phyloP scores from a whole-genome alignment of 35 echinoderm and acorn worm species.

The Ophioderma brevispina region DNA sequence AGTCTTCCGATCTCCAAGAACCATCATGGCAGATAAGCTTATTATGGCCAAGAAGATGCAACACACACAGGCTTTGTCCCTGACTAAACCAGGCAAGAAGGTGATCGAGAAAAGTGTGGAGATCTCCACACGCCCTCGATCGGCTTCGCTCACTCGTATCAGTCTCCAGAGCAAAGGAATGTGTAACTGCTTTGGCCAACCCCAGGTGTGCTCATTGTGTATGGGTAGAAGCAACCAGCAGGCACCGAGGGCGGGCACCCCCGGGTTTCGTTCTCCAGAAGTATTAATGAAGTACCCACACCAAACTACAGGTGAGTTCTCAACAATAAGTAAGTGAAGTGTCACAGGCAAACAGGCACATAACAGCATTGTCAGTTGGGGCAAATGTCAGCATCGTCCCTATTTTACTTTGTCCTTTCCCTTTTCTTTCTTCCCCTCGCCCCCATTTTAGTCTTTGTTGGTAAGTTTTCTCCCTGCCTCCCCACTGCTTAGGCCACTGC shows the following conservation, averaged over 20 bases:
- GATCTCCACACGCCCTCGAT: neutral
- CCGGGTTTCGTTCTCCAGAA: slow-evolving; percentile 93
- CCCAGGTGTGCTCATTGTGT: slow-evolving; percentile 77
- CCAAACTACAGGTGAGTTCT: slow-evolving; percentile 93
- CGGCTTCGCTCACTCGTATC: neutral
- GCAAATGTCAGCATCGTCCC: too few relatives aligned
- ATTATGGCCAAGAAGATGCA: neutral
- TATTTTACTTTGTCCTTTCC: too few relatives aligned
- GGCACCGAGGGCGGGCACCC: slow-evolving; percentile 92
- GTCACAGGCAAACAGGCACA: too few relatives aligned
- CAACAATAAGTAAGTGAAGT: too few relatives aligned
- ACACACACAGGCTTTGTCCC: neutral
- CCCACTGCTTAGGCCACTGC: too few relatives aligned
- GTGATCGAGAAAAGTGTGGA: neutral
- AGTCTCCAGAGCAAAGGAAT: neutral
- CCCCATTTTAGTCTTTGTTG: too few relatives aligned
- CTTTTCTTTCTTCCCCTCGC: too few relatives aligned
- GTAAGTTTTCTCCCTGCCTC: too few relatives aligned
- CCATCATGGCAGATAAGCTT: neutral
- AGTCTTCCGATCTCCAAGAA: slow-evolving; percentile 10
- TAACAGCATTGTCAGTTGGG: too few relatives aligned
- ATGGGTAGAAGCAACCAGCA: slow-evolving; percentile 60
- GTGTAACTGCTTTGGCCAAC: slow-evolving; percentile 79
- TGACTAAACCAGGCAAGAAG: neutral
- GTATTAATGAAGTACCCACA: slow-evolving; percentile 82